These are phyloP conservation scores for Gymnocephalus cernua DNA, from an alignment of 2,113 vertebrate genomes.

Conservation along the genomic window DNA sequence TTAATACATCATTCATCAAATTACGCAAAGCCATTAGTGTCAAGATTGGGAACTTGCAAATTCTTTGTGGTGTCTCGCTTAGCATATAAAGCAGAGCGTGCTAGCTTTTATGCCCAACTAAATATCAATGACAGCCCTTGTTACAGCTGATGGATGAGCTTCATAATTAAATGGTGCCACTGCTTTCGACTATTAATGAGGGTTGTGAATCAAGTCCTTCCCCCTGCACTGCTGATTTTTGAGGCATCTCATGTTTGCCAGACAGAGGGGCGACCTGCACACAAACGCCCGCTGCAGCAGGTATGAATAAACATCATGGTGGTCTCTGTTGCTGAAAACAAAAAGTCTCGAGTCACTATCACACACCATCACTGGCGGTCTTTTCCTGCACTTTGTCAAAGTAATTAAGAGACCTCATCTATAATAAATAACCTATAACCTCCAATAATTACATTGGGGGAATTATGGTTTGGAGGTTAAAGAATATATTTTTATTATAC, in stretches of 20 bases:
- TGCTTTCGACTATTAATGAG: slow-evolving; percentile 84
- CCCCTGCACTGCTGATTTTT: slow-evolving; percentile 43
- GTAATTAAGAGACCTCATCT: slow-evolving; percentile 5
- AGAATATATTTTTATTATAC: background rate
- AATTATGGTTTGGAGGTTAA: slow-evolving; percentile 28
- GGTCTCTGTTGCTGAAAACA: slow-evolving; percentile 8
- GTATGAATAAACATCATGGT: slow-evolving; percentile 53
- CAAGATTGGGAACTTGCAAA: slow-evolving; percentile 91
- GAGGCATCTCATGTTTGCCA: slow-evolving; percentile 51
- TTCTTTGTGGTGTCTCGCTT: slow-evolving; percentile 89
- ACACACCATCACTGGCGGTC: background rate
- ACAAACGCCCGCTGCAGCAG: slow-evolving; percentile 23
- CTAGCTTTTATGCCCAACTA: slow-evolving; percentile 87
- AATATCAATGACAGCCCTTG: slow-evolving; percentile 93
- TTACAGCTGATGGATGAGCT: slow-evolving; percentile 92
- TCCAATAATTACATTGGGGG: background rate
- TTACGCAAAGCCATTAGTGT: slow-evolving; percentile 95
- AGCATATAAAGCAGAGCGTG: slow-evolving; percentile 91
- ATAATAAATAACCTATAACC: slow-evolving; percentile 13
- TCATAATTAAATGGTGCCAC: slow-evolving; percentile 88
- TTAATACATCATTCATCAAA: slow-evolving; percentile 95
- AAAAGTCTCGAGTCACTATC: slow-evolving; percentile 18
- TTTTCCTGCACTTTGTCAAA: slow-evolving; percentile 8
- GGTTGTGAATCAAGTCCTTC: slow-evolving; percentile 74
- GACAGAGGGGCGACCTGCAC: slow-evolving; percentile 37